Conservation (phyloP, 2,888 invertebrate species). For the Pelosia muscerda region DNA sequence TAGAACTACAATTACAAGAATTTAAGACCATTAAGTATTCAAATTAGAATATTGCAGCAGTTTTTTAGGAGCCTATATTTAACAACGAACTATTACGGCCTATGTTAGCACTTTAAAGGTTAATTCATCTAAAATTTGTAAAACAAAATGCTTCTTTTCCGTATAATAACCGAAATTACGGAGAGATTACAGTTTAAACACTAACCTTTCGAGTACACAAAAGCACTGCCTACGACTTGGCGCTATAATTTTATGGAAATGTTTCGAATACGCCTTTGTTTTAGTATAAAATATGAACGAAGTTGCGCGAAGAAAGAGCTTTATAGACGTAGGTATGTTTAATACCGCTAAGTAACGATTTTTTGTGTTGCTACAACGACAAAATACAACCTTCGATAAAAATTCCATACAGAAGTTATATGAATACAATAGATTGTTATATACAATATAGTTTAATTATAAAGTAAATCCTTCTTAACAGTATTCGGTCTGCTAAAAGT, state of each 20-base stretch:
- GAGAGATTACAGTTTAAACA: slow-evolving; percentile 34
- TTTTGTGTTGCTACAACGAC: not conserved
- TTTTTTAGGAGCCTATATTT: not conserved
- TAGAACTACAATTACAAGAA: not conserved
- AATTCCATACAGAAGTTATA: not conserved
- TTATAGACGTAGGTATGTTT: not conserved
- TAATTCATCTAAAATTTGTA: slow-evolving; percentile 12
- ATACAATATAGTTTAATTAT: not conserved
- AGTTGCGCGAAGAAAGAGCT: not conserved
- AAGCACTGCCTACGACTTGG: slow-evolving; percentile 16
- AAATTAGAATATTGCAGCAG: not conserved
- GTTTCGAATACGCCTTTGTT: slow-evolving; percentile 19
- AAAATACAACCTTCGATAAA: not conserved
- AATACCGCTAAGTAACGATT: not conserved
- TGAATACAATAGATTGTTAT: not conserved
- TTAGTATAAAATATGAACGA: slow-evolving; percentile 18
- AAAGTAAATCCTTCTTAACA: not conserved
- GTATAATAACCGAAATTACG: slow-evolving; percentile 31
- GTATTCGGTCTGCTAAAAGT: slow-evolving; percentile 3
- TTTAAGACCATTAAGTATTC: not conserved
- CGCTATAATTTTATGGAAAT: slow-evolving; percentile 38
- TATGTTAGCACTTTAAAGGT: not conserved
- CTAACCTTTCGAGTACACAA: slow-evolving; percentile 25
- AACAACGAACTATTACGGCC: not conserved
- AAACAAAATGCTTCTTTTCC: slow-evolving; percentile 23